Percentiles rank a stretch among this genome's conserved stretches.
These are phyloP conservation scores for Callosobruchus maculatus DNA, from an alignment of 2,888 invertebrate genomes.

Conservation along the genomic window DNA sequence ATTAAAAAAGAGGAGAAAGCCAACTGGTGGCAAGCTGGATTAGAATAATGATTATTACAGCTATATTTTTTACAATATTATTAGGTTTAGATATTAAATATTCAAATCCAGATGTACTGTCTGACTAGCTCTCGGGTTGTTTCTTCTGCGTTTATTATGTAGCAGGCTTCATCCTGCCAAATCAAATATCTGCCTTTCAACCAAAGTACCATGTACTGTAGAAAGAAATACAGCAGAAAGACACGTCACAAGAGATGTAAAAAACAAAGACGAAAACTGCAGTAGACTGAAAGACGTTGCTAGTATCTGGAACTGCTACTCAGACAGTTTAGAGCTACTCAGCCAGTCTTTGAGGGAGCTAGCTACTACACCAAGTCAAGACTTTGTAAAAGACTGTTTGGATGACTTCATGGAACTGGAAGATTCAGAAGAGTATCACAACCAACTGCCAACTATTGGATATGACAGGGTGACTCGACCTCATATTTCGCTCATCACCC, in stretches of 20 bases:
- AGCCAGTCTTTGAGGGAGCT: conserved; percentile 9
- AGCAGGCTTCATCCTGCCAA: conserved; percentile 18
- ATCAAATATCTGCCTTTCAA: conserved; percentile 13
- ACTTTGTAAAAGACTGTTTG: background rate
- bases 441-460: conserved; percentile 13
- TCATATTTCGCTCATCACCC: background rate
- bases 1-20: conserved; percentile 10
- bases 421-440: conserved; percentile 16
- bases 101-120: conserved; percentile 12
- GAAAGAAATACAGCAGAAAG: background rate
- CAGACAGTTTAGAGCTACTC: conserved; percentile 3
- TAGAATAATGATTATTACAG: no score
- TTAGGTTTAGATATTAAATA: background rate
- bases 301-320: conserved; percentile 3
- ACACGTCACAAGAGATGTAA: conserved; percentile 9
- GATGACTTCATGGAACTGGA: conserved; percentile 4
- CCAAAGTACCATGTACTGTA: background rate
- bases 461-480: conserved; percentile 8
- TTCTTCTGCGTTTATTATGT: conserved; percentile 19
- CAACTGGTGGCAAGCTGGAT: conserved; percentile 6
- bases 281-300: background rate
- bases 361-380: conserved; percentile 1
- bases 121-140: conserved; percentile 21
- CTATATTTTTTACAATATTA: no score
- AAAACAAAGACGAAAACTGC: background rate